Evolutionary conservation across 2,888 invertebrate species (phyloP), one percentile per base, ranked within the genome.

Genomic region (Agriopis leucophaearia): DNA sequence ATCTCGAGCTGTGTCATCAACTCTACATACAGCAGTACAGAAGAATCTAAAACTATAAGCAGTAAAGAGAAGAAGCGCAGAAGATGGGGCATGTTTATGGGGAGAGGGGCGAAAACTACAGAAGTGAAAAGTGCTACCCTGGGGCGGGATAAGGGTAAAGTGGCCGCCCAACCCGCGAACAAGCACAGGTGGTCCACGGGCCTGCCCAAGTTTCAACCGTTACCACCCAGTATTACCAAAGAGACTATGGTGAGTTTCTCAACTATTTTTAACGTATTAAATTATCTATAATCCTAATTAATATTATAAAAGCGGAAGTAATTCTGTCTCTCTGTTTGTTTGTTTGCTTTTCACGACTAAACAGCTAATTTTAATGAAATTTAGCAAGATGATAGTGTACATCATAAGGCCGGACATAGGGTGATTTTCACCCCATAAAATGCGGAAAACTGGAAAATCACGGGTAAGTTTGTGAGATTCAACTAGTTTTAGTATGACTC

Each of bases 191-290:
- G 96, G 96, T 96, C 96, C 0, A 96, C 96, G 0, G 96, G 96
- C 0, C 90, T 96, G 73, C 96, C 96, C 15, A 95, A 96, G 78
- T 94, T 95, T 47, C 96, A 96, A 82, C 96, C 97, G 6, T 88
- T 97, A 66, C 96, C 97, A 36, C 96, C 96, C 0, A 96, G 96
- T 57, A 96, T 96, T 81, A 96, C 96, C 81, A 97, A 97, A 91
- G 97, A 97, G 89, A 96, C 96, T 73, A 95, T 97, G 96, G 97
- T 96, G 80, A 18, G 10, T 6, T 13, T 10, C 50, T 35, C 5
- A 27, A 6, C 7, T 27, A 27, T 6, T 18, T 1, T 27, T 18
- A 5, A 50, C 4, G 15, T 9, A 44, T 18, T 8, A 8, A 9
- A 27, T 7, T 0, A 8, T n/a, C 40, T 16, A 13, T 10, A 36